Conservation (phyloP, 2,113 vertebrate genomes). For the Mirza zaza region DNA sequence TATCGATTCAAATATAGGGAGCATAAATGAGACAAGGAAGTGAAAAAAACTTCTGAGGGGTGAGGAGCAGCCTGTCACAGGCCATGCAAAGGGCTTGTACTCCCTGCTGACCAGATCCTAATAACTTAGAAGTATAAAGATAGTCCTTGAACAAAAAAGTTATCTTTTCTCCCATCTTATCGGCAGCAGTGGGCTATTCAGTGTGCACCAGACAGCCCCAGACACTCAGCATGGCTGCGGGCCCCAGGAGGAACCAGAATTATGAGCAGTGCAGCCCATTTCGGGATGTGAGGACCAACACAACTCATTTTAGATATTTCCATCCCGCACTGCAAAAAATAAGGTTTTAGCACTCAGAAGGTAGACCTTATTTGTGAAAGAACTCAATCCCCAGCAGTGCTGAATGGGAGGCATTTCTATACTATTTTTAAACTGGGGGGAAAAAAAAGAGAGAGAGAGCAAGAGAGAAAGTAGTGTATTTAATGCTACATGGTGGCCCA, state of each 20-base stretch:
- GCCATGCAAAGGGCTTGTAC: fast-evolving
- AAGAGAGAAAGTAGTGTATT: background rate
- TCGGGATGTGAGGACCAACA: background rate
- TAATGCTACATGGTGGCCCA: background rate
- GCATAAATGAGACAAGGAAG: background rate
- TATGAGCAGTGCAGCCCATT: background rate
- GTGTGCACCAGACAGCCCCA: background rate
- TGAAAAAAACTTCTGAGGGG: background rate
- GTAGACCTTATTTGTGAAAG: background rate
- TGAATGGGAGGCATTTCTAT: background rate
- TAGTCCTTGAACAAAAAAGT: background rate
- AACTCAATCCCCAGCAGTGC: background rate
- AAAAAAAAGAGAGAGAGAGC: background rate
- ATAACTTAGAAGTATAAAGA: background rate
- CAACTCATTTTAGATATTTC: background rate
- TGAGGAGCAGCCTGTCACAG: background rate
- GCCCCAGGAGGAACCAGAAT: background rate
- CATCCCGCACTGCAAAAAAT: background rate
- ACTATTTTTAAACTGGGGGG: background rate
- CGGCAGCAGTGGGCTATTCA: background rate
- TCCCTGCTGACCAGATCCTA: background rate
- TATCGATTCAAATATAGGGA: background rate
- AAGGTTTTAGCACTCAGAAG: background rate
- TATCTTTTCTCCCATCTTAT: background rate
- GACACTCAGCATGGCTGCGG: background rate